phyloP scores from a whole-genome alignment of 2,888 invertebrate genomes.

The Melangyna quadrimaculata region DNA sequence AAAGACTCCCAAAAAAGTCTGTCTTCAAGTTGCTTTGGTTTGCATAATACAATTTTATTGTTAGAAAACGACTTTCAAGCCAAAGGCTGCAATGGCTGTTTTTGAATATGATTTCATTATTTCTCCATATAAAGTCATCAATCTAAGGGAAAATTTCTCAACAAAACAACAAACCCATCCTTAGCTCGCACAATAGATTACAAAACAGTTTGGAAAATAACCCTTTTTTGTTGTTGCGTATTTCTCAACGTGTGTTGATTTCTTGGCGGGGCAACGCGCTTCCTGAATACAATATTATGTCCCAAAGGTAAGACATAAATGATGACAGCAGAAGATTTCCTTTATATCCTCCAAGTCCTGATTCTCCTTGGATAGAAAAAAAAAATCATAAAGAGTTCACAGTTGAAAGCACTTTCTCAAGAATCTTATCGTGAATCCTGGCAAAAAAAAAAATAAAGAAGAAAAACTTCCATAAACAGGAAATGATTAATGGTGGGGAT shows the following conservation, averaged over 20 bases:
- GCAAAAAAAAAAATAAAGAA: neutral
- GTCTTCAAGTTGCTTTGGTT: neutral
- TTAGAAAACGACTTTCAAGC: neutral
- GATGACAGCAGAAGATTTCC: slow-evolving; percentile 63
- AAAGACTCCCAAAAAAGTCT: neutral
- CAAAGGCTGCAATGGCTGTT: neutral
- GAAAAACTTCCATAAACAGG: slow-evolving; percentile 58
- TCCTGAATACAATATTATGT: slow-evolving; percentile 54
- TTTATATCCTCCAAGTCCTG: neutral
- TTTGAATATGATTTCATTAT: slow-evolving; percentile 54
- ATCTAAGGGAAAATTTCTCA: slow-evolving; percentile 27
- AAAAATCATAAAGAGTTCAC: slow-evolving; percentile 1
- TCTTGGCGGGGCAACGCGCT: slow-evolving; percentile 38
- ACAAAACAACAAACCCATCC: neutral
- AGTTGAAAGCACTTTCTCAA: slow-evolving; percentile 43
- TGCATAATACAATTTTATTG: slow-evolving; percentile 24
- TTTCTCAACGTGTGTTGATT: slow-evolving; percentile 42
- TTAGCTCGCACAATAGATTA: slow-evolving; percentile 27
- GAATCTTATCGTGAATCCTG: slow-evolving; percentile 35
- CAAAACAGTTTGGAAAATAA: slow-evolving; percentile 44
- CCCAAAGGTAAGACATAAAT: slow-evolving; percentile 63
- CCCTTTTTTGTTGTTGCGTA: slow-evolving; percentile 34
- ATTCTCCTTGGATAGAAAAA: neutral
- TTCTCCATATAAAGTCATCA: slow-evolving; percentile 48
- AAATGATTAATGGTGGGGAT: slow-evolving; percentile 62